Evolutionary conservation across 2,797 vertebrate genomes (phyloP).

Genomic region (Falco berigora): DNA sequence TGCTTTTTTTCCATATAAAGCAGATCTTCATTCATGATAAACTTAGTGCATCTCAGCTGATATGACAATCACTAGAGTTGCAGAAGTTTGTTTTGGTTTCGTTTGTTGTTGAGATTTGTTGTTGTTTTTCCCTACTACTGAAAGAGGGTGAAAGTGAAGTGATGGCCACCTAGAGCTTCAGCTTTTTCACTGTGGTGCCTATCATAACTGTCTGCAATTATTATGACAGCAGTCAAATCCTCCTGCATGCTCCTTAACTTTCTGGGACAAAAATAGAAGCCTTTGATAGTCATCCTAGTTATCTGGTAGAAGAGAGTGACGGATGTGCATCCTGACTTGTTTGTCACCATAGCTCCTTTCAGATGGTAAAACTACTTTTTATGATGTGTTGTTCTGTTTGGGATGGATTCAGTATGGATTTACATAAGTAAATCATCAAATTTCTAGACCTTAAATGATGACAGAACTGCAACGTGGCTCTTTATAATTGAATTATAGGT

Average conservation of each 20-base stretch:
- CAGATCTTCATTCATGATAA: background rate
- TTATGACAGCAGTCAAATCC: background rate
- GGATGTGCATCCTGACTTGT: background rate
- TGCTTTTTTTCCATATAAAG: background rate
- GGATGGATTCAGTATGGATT: background rate
- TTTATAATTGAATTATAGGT: background rate
- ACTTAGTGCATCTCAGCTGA: background rate
- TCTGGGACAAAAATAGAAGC: background rate
- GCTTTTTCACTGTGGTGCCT: background rate
- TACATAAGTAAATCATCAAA: background rate
- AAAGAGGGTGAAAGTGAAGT: background rate
- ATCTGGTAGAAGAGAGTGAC: background rate
- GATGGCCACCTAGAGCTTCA: background rate
- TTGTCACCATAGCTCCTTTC: background rate
- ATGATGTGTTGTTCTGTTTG: background rate
- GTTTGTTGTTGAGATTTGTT: background rate
- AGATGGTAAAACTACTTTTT: background rate
- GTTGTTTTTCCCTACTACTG: background rate
- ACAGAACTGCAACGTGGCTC: background rate
- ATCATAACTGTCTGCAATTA: background rate
- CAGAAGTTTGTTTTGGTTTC: background rate
- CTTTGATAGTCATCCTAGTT: background rate
- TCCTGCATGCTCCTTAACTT: background rate
- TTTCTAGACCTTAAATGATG: slow-evolving; percentile 16
- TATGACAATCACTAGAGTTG: fast-evolving